Conservation (phyloP, 2,888 invertebrate genomes). For the Eledone cirrhosa region DNA sequence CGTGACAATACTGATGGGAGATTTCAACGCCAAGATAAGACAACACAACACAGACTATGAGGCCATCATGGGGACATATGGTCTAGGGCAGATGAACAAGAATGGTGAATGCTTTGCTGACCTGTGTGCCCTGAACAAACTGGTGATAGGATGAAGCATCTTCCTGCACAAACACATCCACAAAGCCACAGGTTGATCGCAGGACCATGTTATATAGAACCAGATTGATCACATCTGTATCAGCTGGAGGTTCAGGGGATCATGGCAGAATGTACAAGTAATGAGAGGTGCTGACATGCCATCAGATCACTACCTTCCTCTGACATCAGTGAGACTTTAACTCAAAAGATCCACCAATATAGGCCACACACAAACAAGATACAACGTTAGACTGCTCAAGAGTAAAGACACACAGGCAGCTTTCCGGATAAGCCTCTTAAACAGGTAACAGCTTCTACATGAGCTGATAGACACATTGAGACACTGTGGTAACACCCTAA, state of each 20-base stretch:
- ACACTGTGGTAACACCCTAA: too few relatives aligned
- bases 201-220: too few relatives aligned
- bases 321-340: too few relatives aligned
- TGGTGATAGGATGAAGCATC: slow-evolving; percentile 10
- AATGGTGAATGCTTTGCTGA: slow-evolving; percentile 34
- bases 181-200: too few relatives aligned
- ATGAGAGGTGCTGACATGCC: slow-evolving; percentile 3
- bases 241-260: slow-evolving; percentile 13
- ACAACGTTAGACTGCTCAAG: too few relatives aligned
- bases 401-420: too few relatives aligned
- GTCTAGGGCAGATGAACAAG: slow-evolving; percentile 33
- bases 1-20: too few relatives aligned
- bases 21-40: slow-evolving; percentile 36
- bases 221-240: slow-evolving; percentile 27
- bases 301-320: slow-evolving; percentile 27
- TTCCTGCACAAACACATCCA: slow-evolving; percentile 40
- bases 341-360: too few relatives aligned
- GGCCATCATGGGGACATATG: slow-evolving; percentile 28
- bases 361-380: too few relatives aligned
- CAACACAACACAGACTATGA: slow-evolving; percentile 31
- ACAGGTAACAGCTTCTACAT: too few relatives aligned
- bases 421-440: too few relatives aligned
- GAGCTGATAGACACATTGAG: too few relatives aligned
- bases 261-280: slow-evolving; percentile 30
- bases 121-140: slow-evolving; percentile 29